Evolutionary conservation across 2,797 vertebrate genomes (phyloP), one percentile per base, ranked within the genome.

Genomic region (Pangasius sanitwongsei): DNA sequence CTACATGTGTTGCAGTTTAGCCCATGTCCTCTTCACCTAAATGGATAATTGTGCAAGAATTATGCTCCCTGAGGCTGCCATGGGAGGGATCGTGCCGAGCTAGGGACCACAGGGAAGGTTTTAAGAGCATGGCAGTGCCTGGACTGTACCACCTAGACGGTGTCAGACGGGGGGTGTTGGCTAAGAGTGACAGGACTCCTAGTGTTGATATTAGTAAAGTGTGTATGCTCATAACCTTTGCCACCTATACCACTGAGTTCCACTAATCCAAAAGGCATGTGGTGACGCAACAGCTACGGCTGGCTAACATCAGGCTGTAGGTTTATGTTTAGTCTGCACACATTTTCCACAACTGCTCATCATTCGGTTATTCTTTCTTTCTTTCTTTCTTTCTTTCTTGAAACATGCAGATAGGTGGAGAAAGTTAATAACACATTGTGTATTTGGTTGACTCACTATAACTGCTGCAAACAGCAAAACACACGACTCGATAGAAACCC

Each of bases 31-130:
- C 83, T 89, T 92, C 91, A 92, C 87, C 88, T 93, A 93, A 93
- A 92, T 92, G 88, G 87, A 89, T 93, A 93, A 94, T 92, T 93
- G 90, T 92, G 87, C 89, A 87, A 89, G 89, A 93, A 93, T 93
- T 91, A 91, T 86, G 87, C 83, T 91, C n/a, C 63, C 83, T 37
- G 86, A 88, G 86, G 89, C 91, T 48, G 34, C 78, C 41, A 82
- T 74, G 67, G 87, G 85, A 89, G 63, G 86, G 53, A 81, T 6
- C 28, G 25, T 31, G 44, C 37, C 16, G 65, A 31, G 23, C 57
- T 78, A 34, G 67, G 72, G 87, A 88, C 83, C 83, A 86, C 82
- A 86, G 82, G 20, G 57, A 77, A 87, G 50, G 88, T 87, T 86
- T 86, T 89, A 77, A 84, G 75, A 88, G 57, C 57, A 41, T 5